These are phyloP conservation scores for Nycteola revayana DNA, from an alignment of 2,888 invertebrate species.

Conservation along the genomic window DNA sequence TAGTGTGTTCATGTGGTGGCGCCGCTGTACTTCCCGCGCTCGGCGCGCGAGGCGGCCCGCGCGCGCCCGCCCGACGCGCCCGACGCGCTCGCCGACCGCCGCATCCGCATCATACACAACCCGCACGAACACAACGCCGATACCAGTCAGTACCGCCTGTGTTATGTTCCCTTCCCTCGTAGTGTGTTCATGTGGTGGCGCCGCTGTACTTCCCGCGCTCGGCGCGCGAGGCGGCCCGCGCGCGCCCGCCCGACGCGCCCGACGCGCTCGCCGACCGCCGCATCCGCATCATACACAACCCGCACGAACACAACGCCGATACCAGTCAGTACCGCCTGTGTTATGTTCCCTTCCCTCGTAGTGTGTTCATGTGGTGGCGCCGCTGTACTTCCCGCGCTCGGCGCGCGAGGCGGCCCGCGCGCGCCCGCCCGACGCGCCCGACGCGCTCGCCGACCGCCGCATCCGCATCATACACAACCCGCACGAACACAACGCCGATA, in stretches of 20 bases:
- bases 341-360: no score
- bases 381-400: slow-evolving; percentile 93
- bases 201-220: slow-evolving; percentile 90
- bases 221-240: slow-evolving; percentile 79
- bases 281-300: slow-evolving; percentile 96
- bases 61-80: slow-evolving; percentile 81
- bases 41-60: slow-evolving; percentile 89
- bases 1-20: slow-evolving; percentile 88
- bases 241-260: slow-evolving; percentile 86
- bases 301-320: slow-evolving; percentile 75
- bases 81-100: slow-evolving; percentile 90
- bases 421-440: slow-evolving; percentile 86
- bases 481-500: slow-evolving; percentile 63
- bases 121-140: slow-evolving; percentile 81
- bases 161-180: no score
- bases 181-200: slow-evolving; percentile 32
- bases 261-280: slow-evolving; percentile 91
- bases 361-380: no score
- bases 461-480: slow-evolving; percentile 97
- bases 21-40: slow-evolving; percentile 84
- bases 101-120: slow-evolving; percentile 96
- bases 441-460: slow-evolving; percentile 89
- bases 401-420: slow-evolving; percentile 91
- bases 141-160: slow-evolving; percentile 24
- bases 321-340: slow-evolving; percentile 22